These are phyloP conservation scores for Caenorhabditis sp. DNA, from an alignment of 2,888 invertebrate species.

Conservation along the genomic window DNA sequence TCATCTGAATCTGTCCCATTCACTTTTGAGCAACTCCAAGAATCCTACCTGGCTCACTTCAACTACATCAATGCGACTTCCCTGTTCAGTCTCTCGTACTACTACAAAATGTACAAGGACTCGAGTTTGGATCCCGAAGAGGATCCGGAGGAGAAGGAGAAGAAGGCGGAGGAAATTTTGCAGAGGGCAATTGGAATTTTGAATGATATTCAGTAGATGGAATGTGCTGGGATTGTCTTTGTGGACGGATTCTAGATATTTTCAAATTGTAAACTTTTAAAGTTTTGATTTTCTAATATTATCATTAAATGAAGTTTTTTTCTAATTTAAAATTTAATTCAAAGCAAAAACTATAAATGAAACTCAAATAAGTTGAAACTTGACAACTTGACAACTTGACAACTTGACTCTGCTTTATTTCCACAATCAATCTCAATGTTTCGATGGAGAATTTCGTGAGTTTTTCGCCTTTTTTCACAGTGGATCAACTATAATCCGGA, in stretches of 20 bases:
- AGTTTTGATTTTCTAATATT: too few relatives aligned
- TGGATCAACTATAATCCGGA: background rate
- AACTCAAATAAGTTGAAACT: too few relatives aligned
- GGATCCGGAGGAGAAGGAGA: background rate
- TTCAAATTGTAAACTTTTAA: too few relatives aligned
- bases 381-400: too few relatives aligned
- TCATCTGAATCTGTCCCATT: constrained; percentile 13
- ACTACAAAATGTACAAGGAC: constrained; percentile 65
- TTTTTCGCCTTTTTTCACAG: background rate
- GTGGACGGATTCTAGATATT: too few relatives aligned
- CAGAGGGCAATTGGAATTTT: constrained; percentile 48
- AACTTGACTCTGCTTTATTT: too few relatives aligned
- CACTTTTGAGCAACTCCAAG: constrained; percentile 36
- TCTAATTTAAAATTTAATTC: too few relatives aligned
- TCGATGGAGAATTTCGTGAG: too few relatives aligned
- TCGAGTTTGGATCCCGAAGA: constrained; percentile 18
- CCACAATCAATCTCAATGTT: too few relatives aligned
- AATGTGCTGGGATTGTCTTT: too few relatives aligned
- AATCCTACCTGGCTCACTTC: constrained; percentile 47
- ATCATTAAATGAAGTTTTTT: too few relatives aligned
- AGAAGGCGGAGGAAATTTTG: constrained; percentile 53
- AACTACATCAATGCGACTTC: constrained; percentile 57
- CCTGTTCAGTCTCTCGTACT: constrained; percentile 52
- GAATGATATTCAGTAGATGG: constrained; percentile 37
- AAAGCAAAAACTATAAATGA: too few relatives aligned